Conservation (phyloP, 2,888 invertebrate genomes). For the Cephus runcator region DNA sequence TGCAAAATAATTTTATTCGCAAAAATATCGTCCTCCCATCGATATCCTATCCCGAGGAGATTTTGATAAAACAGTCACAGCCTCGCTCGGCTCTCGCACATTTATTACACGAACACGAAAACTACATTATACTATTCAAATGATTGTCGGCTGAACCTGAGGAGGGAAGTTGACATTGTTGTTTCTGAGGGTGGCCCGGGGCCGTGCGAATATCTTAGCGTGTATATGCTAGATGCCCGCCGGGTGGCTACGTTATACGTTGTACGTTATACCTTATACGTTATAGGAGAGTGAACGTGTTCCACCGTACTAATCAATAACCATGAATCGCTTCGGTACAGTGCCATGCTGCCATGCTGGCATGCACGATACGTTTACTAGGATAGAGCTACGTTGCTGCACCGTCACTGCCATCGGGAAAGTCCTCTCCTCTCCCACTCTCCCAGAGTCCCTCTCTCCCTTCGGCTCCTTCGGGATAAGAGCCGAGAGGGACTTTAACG, state of each 20-base stretch:
- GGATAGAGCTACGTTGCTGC: conserved; percentile 23
- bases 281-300: conserved; percentile 35
- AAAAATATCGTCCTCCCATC: background rate
- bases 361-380: conserved; percentile 38
- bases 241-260: conserved; percentile 15
- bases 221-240: conserved; percentile 37
- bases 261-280: too few species aligned
- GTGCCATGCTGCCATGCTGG: conserved; percentile 31
- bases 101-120: conserved; percentile 46
- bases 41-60: background rate
- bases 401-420: conserved; percentile 40
- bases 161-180: conserved; percentile 62
- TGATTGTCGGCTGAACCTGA: conserved; percentile 46
- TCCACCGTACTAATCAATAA: conserved; percentile 54
- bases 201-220: conserved; percentile 58
- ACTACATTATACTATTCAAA: conserved; percentile 60
- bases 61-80: background rate
- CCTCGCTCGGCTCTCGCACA: background rate
- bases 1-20: background rate
- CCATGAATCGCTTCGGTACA: conserved; percentile 54
- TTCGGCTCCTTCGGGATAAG: background rate
- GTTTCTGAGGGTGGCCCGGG: conserved; percentile 58
- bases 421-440: conserved; percentile 10
- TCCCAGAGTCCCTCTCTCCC: background rate
- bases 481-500: background rate